Base-by-base conservation (phyloP, 2,888 invertebrate genomes). In the Pammene fasciana region DNA sequence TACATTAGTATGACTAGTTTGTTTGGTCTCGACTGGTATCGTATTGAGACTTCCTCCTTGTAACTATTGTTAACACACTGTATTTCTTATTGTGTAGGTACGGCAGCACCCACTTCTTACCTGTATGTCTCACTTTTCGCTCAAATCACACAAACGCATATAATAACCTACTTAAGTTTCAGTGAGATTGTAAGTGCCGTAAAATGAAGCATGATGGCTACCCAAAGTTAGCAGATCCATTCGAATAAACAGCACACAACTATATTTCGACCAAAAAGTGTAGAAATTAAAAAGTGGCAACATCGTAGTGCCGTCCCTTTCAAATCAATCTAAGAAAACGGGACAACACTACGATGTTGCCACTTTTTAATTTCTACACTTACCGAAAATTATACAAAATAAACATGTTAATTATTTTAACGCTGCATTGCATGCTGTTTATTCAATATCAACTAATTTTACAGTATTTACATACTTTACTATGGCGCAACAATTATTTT, bases 1-100 rank as follows among this genome's bases (percentile, higher is more conserved):
- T 82, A 85, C 82, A 78, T 77, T 86, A 85, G 50, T 67, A 59
- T 57, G 43, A 41, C 52, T 62, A 64, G 16, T 46, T 57, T 77
- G 80, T 86, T 86, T 85, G 83, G 83, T 85, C 79, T 84, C 78
- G 84, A 86, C 86, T 86, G 86, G 83, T 83, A 78, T 83, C 82
- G 81, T 79, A 78, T 72, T 76, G 78, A 81, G 76, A 80, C 82
- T 82, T 81, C 80, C 79, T 80, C 78, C 84, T 85, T 82, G 50
- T 60, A 81, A 70, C 64, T 72, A 70, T 52, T 68, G 62, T 68
- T 67, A 72, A 65, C 65, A 79, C 79, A 83, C 79, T 78, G 73
- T 76, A 75, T 75, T 78, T 82, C 78, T 75, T 81, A 82, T 82
- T 78, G 78, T 80, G 82, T 87, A 86, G 83, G 77, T 81, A 85